Evolutionary conservation across 92 coral and sea anemone species (phyloP), one percentile per base, ranked within the genome.

Genomic region (Heliopora coerulea): DNA sequence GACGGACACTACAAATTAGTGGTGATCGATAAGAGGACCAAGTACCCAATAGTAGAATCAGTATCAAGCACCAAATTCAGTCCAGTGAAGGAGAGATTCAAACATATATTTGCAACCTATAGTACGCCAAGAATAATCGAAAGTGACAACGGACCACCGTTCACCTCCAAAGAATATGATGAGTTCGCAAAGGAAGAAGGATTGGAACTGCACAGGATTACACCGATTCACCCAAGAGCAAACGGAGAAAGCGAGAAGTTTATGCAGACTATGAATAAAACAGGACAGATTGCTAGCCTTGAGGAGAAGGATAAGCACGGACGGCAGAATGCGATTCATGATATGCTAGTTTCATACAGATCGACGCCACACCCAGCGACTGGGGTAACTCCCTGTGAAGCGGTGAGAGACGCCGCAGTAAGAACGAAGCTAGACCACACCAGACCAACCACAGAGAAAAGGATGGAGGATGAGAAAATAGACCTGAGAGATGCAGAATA

Each of bases 291-390:
- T n/a, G n/a, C n/a, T n/a, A n/a, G n/a, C n/a, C n/a, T n/a, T n/a
- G n/a, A n/a, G n/a, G n/a, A n/a, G n/a, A n/a, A n/a, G n/a, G n/a
- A n/a, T n/a, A n/a, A n/a, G n/a, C n/a, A n/a, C n/a, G n/a, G n/a
- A n/a, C n/a, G 88, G 19, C 17, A 17, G 72, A 74, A n/a, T 66
- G 82, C 52, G 10, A 70, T 83, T 12, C 91, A 87, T 11, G 87
- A 87, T 25, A 83, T 87, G 91, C 80, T 83, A 3, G 68, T 46
- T 1, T 80, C 82, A 41, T 86, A 65, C 74, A 83, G 90, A 74
- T 78, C 79, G 60, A 83, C 87, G 56, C 87, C 84, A 18, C 90
- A 78, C 64, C 81, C 87, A 56, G 87, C 84, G 19, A 86, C 87
- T 64, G 89, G 86, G 50, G 59, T 78, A 40, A 42, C 86, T 63